A percentile compares a stretch with the other conserved stretches of the same genome.
These are phyloP conservation scores for Acromyrmex charruanus DNA, from an alignment of 1,140 invertebrate genomes.

Conservation along the genomic window DNA sequence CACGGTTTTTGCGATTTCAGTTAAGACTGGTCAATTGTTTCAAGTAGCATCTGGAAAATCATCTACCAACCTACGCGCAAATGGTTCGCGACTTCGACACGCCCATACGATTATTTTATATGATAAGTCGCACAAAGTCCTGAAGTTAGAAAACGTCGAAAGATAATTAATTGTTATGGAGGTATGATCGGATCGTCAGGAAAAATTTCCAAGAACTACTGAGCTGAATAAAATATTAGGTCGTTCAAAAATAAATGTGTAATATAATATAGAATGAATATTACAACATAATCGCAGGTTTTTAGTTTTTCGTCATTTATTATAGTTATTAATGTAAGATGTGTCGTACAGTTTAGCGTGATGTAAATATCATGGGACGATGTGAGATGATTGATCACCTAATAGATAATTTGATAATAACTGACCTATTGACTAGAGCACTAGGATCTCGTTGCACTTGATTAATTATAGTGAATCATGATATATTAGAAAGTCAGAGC, in stretches of 20 bases:
- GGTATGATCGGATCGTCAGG: not conserved
- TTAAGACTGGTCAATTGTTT: slow-evolving; percentile 5
- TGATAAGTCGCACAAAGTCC: not conserved
- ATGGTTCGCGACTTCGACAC: slow-evolving; percentile 6
- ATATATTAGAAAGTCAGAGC: slow-evolving; percentile 23
- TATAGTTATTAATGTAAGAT: not conserved
- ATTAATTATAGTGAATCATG: slow-evolving; percentile 34
- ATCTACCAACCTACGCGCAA: not conserved
- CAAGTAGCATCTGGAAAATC: not conserved
- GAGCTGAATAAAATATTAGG: slow-evolving; percentile 13
- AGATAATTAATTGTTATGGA: slow-evolving; percentile 7
- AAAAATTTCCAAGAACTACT: not conserved
- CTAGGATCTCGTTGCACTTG: not conserved
- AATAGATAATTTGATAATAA: slow-evolving; percentile 47
- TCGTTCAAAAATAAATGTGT: not conserved
- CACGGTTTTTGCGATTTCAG: slow-evolving; percentile 32
- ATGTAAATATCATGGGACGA: slow-evolving; percentile 25
- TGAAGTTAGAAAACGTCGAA: slow-evolving; percentile 12
- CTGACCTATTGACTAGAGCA: not conserved
- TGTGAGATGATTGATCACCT: not conserved
- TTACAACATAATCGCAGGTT: slow-evolving; percentile 20
- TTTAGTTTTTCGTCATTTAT: slow-evolving; percentile 8
- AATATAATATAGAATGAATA: not conserved
- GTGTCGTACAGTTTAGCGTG: slow-evolving; percentile 6
- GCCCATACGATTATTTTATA: slow-evolving; percentile 14